Percentiles rank a stretch among this genome's conserved stretches.
Evolutionary conservation across 2,888 invertebrate genomes (phyloP).

Genomic region (Lasioglossum zephyrum): DNA sequence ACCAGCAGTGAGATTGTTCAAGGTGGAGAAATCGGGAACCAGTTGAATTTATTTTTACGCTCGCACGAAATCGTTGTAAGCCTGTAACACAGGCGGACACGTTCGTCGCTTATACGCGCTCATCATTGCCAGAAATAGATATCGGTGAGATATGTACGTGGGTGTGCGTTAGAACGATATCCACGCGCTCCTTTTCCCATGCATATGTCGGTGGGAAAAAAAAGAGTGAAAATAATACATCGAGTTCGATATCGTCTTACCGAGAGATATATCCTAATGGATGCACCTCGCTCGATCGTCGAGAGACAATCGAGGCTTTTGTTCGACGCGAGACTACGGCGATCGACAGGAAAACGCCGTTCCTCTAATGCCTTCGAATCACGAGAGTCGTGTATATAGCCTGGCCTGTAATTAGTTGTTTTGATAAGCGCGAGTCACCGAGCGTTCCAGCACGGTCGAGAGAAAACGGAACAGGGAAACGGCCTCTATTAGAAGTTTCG

Average conservation of each 20-base stretch:
- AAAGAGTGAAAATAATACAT: conserved; percentile 51
- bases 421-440: not conserved
- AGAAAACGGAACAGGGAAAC: not conserved
- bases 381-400: not conserved
- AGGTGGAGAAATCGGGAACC: conserved; percentile 19
- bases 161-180: conserved; percentile 73
- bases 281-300: conserved; percentile 20
- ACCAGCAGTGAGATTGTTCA: conserved; percentile 9
- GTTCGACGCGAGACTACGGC: not conserved
- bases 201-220: conserved; percentile 31
- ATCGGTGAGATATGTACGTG: conserved; percentile 73
- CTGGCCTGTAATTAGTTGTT: not conserved
- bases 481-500: not conserved
- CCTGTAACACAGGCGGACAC: conserved; percentile 45
- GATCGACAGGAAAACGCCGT: not conserved
- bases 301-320: not conserved
- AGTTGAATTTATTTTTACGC: conserved; percentile 73
- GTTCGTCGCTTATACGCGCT: conserved; percentile 72
- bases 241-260: conserved; percentile 33
- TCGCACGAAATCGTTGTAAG: conserved; percentile 65
- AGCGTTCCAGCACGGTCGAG: not conserved
- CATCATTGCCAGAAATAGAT: conserved; percentile 83
- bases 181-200: conserved; percentile 54
- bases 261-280: not conserved
- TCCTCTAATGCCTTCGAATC: not conserved